A percentile compares a stretch with the other conserved stretches of the same genome.
These are phyloP conservation scores for Acronicta psi DNA, from an alignment of 2,888 invertebrate genomes.

Conservation along the genomic window DNA sequence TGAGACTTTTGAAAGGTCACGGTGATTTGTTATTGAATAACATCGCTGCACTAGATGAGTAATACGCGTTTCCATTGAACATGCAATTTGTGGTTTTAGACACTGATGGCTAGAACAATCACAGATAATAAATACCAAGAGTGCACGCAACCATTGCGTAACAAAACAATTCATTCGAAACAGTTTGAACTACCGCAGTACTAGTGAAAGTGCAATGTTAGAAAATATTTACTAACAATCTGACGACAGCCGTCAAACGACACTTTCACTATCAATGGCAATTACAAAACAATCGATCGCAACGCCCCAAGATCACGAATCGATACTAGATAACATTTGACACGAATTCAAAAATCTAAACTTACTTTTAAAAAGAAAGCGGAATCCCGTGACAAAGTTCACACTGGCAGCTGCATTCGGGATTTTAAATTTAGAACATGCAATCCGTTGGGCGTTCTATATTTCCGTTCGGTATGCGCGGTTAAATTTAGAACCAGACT, in stretches of 20 bases:
- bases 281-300: constrained; percentile 71
- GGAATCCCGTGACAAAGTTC: constrained; percentile 83
- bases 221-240: constrained; percentile 73
- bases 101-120: constrained; percentile 22
- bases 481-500: constrained; percentile 85
- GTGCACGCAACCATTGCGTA: constrained; percentile 51
- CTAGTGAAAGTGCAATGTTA: constrained; percentile 67
- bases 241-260: constrained; percentile 63
- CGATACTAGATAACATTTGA: constrained; percentile 35
- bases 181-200: constrained; percentile 32
- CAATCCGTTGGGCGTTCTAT: constrained; percentile 86
- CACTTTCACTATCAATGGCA: constrained; percentile 80
- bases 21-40: constrained; percentile 1
- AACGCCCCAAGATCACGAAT: constrained; percentile 68
- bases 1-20: constrained; percentile 5
- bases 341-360: constrained; percentile 50
- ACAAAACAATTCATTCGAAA: constrained; percentile 40
- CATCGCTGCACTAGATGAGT: constrained; percentile 6
- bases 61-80: constrained; percentile 13
- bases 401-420: constrained; percentile 84
- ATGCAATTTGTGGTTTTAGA: constrained; percentile 33
- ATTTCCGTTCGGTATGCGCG: constrained; percentile 84
- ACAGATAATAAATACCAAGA: constrained; percentile 41
- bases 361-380: constrained; percentile 70
- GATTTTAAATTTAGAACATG: constrained; percentile 81